Conservation (phyloP, 2,888 invertebrate genomes). For the Torymus aiolomorphi region DNA sequence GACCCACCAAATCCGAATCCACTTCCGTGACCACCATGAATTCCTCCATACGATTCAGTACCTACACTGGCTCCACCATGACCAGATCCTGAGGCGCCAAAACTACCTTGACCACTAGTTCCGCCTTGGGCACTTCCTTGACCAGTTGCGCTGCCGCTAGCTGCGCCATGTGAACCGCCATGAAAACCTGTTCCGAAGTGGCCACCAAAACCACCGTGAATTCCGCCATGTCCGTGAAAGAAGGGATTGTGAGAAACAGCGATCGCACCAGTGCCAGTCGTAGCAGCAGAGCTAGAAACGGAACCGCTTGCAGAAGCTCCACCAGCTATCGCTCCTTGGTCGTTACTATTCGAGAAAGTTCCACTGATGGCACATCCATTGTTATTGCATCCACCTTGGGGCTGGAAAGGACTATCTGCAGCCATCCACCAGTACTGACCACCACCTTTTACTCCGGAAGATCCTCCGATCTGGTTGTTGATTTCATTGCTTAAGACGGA, state of each 20-base stretch:
- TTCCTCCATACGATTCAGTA: neutral
- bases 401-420: slow-evolving; percentile 58
- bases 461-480: slow-evolving; percentile 7
- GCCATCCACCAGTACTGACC: slow-evolving; percentile 60
- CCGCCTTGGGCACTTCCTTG: neutral
- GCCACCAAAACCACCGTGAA: neutral
- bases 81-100: neutral
- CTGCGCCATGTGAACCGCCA: neutral
- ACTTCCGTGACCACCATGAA: neutral
- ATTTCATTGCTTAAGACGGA: neutral
- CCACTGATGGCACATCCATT: slow-evolving; percentile 57
- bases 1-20: neutral
- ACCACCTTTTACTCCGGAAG: slow-evolving; percentile 1
- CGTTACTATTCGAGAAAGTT: slow-evolving; percentile 16
- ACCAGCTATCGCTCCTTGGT: neutral
- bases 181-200: no score
- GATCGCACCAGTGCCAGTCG: neutral
- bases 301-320: neutral
- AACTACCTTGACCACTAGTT: neutral
- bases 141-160: neutral
- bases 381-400: slow-evolving; percentile 57
- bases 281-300: no score
- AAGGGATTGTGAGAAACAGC: neutral
- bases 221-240: neutral
- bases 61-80: slow-evolving; percentile 5